phyloP scores from a whole-genome alignment of 2,797 vertebrate species.

The Aulostomus chinensis region DNA sequence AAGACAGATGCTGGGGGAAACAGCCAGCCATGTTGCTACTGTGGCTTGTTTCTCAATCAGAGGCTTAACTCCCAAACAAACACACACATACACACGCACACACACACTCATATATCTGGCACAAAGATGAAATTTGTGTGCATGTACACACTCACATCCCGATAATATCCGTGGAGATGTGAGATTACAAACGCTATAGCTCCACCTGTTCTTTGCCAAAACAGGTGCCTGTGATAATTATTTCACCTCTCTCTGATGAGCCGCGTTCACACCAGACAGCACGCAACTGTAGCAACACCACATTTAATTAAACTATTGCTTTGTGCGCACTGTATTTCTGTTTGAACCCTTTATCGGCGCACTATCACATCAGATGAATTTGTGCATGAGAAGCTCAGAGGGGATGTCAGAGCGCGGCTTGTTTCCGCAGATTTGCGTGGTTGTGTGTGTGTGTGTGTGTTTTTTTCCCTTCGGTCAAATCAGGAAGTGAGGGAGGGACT shows the following conservation, averaged over 20 bases:
- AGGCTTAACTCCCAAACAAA: constrained; percentile 67
- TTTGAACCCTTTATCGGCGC: constrained; percentile 52
- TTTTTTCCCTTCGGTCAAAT: too few species aligned
- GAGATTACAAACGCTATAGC: constrained; percentile 59
- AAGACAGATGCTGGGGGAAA: constrained; percentile 69
- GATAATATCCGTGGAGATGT: constrained; percentile 63
- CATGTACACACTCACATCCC: constrained; percentile 30
- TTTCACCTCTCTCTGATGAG: constrained; percentile 68
- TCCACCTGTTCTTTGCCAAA: constrained; percentile 73
- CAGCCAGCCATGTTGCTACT: constrained; percentile 66
- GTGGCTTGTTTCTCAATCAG: constrained; percentile 78
- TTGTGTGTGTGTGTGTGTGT: too few species aligned
- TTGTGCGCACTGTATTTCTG: constrained; percentile 54
- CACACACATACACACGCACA: constrained; percentile 11
- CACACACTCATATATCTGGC: constrained; percentile 27
- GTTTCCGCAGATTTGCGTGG: too few species aligned
- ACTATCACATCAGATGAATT: too few species aligned
- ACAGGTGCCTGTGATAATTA: constrained; percentile 73
- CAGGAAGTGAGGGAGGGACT: too few species aligned
- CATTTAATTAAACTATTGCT: constrained; percentile 51
- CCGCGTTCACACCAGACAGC: constrained; percentile 41
- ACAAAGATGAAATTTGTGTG: constrained; percentile 49
- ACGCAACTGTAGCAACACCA: constrained; percentile 44
- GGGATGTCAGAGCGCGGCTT: too few species aligned
- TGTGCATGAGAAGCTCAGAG: too few species aligned